Conservation (phyloP, 2,888 invertebrate genomes). For the Heliconius aoede region DNA sequence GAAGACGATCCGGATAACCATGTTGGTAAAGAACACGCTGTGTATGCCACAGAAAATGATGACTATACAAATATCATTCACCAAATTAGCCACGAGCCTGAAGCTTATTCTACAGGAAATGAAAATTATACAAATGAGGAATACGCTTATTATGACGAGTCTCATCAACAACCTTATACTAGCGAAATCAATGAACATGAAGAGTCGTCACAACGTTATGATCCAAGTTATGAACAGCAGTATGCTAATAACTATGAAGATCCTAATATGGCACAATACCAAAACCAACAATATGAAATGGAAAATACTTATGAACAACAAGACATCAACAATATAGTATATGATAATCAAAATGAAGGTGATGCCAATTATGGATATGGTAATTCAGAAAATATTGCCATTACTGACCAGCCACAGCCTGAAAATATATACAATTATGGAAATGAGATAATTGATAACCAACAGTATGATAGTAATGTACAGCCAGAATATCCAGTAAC, state of each 20-base stretch:
- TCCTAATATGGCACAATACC: constrained; percentile 24
- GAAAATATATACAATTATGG: constrained; percentile 35
- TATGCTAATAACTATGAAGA: constrained; percentile 51
- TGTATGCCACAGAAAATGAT: constrained; percentile 46
- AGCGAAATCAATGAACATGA: constrained; percentile 63
- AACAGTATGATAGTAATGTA: constrained; percentile 40
- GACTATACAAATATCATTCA: constrained; percentile 50
- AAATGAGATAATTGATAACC: constrained; percentile 43
- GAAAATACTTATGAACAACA: constrained; percentile 50
- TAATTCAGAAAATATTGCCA: constrained; percentile 17
- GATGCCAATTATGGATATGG: constrained; percentile 29
- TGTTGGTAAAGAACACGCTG: constrained; percentile 53
- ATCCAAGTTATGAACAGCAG: constrained; percentile 69
- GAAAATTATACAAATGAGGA: constrained; percentile 56
- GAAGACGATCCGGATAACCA: not conserved
- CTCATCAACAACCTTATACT: constrained; percentile 56
- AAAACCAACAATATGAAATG: constrained; percentile 47
- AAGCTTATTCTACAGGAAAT: constrained; percentile 44
- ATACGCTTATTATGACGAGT: constrained; percentile 61
- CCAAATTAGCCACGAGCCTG: constrained; percentile 45
- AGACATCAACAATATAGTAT: constrained; percentile 27
- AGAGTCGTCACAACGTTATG: constrained; percentile 63
- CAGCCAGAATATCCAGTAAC: constrained; percentile 30
- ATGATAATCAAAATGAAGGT: constrained; percentile 32
- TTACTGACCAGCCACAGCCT: constrained; percentile 31